Conservation (phyloP, 2,888 invertebrate species). For the Morinoia aosen region DNA sequence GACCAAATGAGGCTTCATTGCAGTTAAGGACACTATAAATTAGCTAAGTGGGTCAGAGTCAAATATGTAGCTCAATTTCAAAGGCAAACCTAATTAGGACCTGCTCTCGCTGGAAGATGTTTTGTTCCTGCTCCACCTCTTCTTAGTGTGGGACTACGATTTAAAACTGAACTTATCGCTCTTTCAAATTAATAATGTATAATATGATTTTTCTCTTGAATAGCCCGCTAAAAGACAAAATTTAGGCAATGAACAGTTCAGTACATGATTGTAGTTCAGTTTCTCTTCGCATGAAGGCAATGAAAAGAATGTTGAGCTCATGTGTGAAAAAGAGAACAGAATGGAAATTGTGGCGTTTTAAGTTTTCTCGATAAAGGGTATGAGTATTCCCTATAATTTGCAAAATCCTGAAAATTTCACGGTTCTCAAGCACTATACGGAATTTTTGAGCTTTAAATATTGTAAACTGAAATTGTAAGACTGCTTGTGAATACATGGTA, state of each 20-base stretch:
- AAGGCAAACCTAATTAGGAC: constrained; percentile 43
- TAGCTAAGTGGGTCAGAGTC: constrained; percentile 48
- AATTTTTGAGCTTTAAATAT: too few relatives aligned
- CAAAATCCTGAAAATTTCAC: too few relatives aligned
- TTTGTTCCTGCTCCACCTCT: not conserved
- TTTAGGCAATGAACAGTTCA: not conserved
- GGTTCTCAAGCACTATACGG: too few relatives aligned
- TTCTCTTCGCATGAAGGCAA: not conserved
- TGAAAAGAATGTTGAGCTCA: too few relatives aligned
- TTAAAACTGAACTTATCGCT: not conserved
- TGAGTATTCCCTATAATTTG: too few relatives aligned
- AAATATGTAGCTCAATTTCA: constrained; percentile 44
- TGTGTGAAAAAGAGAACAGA: too few relatives aligned
- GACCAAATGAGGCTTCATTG: constrained; percentile 50
- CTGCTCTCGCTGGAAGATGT: not conserved
- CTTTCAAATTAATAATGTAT: not conserved
- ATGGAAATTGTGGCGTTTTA: too few relatives aligned
- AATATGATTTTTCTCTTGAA: not conserved
- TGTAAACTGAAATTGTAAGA: too few relatives aligned
- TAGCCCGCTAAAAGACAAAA: not conserved
- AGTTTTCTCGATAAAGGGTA: too few relatives aligned
- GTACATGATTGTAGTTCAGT: not conserved
- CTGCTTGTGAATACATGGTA: too few relatives aligned
- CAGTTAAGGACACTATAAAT: constrained; percentile 42
- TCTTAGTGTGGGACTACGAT: not conserved